Conservation (phyloP, 2,113 vertebrate genomes). For the Tragelaphus scriptus region DNA sequence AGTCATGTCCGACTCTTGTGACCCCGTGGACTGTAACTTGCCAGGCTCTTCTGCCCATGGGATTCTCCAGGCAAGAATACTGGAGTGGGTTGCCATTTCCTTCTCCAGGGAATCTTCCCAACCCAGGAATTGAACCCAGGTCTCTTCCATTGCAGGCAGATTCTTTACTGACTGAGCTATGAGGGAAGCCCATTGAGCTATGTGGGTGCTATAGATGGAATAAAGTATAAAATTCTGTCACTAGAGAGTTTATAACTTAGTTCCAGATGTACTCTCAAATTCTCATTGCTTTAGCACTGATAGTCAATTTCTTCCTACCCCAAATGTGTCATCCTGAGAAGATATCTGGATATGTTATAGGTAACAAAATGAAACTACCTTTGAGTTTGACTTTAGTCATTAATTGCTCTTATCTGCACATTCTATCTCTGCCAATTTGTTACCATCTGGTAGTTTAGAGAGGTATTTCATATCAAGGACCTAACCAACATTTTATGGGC, state of each 20-base stretch:
- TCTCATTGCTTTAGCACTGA: background rate
- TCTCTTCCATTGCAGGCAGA: background rate
- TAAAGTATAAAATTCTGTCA: background rate
- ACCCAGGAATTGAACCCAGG: background rate
- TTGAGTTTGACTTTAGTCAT: background rate
- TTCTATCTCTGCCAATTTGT: no score
- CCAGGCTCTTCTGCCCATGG: background rate
- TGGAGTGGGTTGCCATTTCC: background rate
- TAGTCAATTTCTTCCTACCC: background rate
- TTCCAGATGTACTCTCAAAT: background rate
- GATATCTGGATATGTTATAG: background rate
- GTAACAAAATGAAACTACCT: background rate
- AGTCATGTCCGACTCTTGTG: background rate
- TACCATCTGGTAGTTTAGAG: background rate
- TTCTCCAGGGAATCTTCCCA: background rate
- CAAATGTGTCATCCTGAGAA: background rate
- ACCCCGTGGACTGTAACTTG: background rate
- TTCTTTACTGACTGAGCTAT: background rate
- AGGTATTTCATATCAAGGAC: background rate
- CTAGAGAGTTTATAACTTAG: background rate
- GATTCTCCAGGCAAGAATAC: background rate
- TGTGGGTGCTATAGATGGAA: background rate
- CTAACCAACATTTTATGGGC: background rate
- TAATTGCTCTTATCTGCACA: background rate
- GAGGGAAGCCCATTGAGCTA: background rate